Percentiles rank a stretch among this genome's conserved stretches.
Conservation (phyloP, 2,113 vertebrate species). For the Neogobius melanostomus region DNA sequence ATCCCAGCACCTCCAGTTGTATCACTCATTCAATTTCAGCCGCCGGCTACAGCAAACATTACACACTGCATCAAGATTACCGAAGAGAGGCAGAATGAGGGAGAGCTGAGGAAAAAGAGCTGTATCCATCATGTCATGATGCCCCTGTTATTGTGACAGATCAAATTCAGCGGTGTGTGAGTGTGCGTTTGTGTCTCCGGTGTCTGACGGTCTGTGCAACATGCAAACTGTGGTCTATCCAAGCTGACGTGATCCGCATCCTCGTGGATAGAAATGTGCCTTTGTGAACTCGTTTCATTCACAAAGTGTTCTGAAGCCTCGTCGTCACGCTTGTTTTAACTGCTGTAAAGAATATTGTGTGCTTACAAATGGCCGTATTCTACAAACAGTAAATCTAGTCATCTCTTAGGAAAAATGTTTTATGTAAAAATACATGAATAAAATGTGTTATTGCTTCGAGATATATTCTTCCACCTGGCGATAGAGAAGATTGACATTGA, state of each 20-base stretch:
- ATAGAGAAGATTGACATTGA: neutral
- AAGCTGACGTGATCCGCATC: constrained; percentile 33
- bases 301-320: constrained; percentile 41
- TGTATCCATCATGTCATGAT: constrained; percentile 72
- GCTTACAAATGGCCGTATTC: constrained; percentile 14
- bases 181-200: constrained; percentile 24
- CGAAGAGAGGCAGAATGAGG: constrained; percentile 50
- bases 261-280: constrained; percentile 43
- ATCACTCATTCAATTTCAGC: constrained; percentile 76
- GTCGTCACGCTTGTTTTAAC: constrained; percentile 63
- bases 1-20: constrained; percentile 69
- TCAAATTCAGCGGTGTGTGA: constrained; percentile 53
- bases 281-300: constrained; percentile 65
- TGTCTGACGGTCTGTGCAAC: constrained; percentile 24
- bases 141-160: constrained; percentile 70
- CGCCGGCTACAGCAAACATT: constrained; percentile 72
- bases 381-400: too few species aligned
- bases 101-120: constrained; percentile 38
- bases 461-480: neutral
- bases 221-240: constrained; percentile 31
- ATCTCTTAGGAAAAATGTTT: too few species aligned
- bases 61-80: constrained; percentile 73
- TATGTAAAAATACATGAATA: neutral
- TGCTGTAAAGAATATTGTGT: constrained; percentile 71
- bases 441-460: neutral